Evolutionary conservation across 2,113 vertebrate species (phyloP), one percentile per base, ranked within the genome.

Genomic region (Aegithalos caudatus): DNA sequence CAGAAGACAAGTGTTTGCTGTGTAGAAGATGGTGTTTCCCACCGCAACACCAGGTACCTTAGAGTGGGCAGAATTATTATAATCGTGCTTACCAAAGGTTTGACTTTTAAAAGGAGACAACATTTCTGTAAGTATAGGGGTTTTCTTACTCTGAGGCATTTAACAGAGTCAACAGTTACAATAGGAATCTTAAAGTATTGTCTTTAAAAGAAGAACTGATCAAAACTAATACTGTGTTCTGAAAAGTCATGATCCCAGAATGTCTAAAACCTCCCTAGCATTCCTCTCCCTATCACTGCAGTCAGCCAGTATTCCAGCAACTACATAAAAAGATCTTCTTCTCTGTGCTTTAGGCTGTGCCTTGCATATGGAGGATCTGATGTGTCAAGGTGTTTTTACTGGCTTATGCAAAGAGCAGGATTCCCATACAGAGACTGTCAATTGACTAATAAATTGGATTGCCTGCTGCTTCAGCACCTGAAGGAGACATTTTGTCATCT

Each of bases 1-100:
- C 99, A 99, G 97, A 99, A 99, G 97, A 99, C 99, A 76, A 99
- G 99, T 3, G 97, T 99, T 40, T 99, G 99, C 91, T 99, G 99
- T 73, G 99, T 99, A 20, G 99, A 99, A 95, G 99, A 99, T 9
- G 99, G 99, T 18, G 99, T 99, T 85, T 99, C 99, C 29, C 99
- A 99, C 90, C 98, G 99, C 57, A 99, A 99, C 95, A 99, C 99
- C 81, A 99, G 99, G 99, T 99, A 44, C 78, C 19, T 65, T 37
- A 6, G 45, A 31, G n/a, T 17, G 9, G 28, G 13, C 69, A 81
- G 29, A 47, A 50, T 80, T 74, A 37, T 47, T 66, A 14, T 14
- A 80, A 71, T 23, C 23, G 4, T 37, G 20, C n/a, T 73, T 74
- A 70, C 31, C n/a, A 83, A 66, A 83, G 53, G 48, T 7, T 35